phyloP scores from a whole-genome alignment of 2,888 invertebrate genomes.

The Spodoptera exigua region DNA sequence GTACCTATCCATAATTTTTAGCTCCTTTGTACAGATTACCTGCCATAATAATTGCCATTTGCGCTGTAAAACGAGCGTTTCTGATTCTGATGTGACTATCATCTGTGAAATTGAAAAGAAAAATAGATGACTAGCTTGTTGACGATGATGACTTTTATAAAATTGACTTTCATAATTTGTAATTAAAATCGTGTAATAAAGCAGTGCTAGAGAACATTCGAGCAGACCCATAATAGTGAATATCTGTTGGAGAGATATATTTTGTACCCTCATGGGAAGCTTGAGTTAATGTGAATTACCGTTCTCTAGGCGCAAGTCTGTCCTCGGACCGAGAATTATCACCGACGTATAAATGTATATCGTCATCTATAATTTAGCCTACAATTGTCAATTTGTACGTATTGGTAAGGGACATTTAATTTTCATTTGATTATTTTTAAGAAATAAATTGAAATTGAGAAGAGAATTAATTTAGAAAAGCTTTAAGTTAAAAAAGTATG shows the following conservation, averaged over 20 bases:
- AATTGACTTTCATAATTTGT: neutral
- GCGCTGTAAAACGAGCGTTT: too few relatives aligned
- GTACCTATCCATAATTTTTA: too few relatives aligned
- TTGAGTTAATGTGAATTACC: constrained; percentile 39
- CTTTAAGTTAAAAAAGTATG: too few relatives aligned
- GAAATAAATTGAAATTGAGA: too few relatives aligned
- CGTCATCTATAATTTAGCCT: neutral
- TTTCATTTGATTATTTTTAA: neutral
- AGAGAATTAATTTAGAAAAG: too few relatives aligned
- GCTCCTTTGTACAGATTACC: too few relatives aligned
- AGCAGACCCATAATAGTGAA: constrained; percentile 16
- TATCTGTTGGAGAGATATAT: constrained; percentile 43
- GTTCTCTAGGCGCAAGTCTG: constrained; percentile 36
- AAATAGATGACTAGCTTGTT: too few relatives aligned
- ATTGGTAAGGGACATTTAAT: neutral
- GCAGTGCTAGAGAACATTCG: constrained; percentile 1
- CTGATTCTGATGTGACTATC: too few relatives aligned
- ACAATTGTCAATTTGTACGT: constrained; percentile 5
- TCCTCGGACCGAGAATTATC: constrained; percentile 35
- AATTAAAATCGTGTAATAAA: constrained; percentile 16
- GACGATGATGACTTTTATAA: too few relatives aligned
- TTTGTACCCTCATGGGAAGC: constrained; percentile 38
- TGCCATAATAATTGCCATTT: too few relatives aligned
- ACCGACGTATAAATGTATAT: constrained; percentile 1
- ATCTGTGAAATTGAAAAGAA: too few relatives aligned